phyloP scores from a whole-genome alignment of 2,888 invertebrate species.

The Drosophila lutescens region DNA sequence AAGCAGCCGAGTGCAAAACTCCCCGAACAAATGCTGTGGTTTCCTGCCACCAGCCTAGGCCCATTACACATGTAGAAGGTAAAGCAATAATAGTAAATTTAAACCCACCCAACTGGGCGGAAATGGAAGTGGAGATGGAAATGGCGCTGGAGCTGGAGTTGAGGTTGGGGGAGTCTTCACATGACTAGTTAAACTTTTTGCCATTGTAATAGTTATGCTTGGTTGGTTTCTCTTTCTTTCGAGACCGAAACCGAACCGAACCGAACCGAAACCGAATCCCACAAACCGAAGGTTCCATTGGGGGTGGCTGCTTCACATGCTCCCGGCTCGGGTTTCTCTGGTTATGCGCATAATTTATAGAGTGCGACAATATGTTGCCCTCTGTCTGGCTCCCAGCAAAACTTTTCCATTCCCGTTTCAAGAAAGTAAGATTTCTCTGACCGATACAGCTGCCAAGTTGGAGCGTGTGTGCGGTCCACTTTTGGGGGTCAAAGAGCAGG shows the following conservation, averaged over 20 bases:
- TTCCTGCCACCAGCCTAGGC: constrained; percentile 24
- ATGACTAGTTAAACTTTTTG: constrained; percentile 78
- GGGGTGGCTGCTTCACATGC: constrained; percentile 22
- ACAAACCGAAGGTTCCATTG: constrained; percentile 26
- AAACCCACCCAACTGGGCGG: constrained; percentile 15
- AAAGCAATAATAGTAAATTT: constrained; percentile 58
- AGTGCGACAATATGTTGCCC: constrained; percentile 77
- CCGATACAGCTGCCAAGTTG: constrained; percentile 12
- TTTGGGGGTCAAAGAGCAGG: constrained; percentile 49
- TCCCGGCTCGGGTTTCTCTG: constrained; percentile 43
- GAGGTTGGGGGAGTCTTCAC: constrained; percentile 38
- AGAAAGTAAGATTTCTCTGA: constrained; percentile 61
- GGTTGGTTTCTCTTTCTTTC: constrained; percentile 64
- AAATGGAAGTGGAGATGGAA: neutral
- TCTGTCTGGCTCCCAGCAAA: constrained; percentile 46
- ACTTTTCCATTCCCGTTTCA: constrained; percentile 58
- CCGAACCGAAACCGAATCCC: constrained; percentile 17
- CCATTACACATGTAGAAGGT: constrained; percentile 49
- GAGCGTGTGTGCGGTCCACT: constrained; percentile 36
- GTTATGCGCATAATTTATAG: constrained; percentile 81
- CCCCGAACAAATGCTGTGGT: constrained; percentile 32
- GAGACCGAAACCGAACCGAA: constrained; percentile 21
- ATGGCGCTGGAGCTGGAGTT: neutral
- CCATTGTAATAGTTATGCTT: constrained; percentile 76
- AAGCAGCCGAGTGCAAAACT: constrained; percentile 14